Conservation (phyloP, 1,140 invertebrate species). For the Dinoponera quadriceps region DNA sequence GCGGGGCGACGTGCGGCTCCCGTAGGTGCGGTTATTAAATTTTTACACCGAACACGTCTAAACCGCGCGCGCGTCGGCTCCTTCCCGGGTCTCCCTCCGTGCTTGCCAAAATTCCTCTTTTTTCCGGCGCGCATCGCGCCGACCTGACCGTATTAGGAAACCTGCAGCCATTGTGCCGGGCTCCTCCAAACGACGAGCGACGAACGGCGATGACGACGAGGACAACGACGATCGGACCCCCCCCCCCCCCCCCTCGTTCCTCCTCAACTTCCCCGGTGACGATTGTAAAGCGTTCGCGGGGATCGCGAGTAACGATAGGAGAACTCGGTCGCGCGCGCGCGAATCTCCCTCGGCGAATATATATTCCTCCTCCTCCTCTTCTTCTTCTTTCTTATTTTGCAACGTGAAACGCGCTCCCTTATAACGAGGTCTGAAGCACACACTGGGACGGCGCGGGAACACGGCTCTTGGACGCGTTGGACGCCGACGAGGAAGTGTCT, state of each 20-base stretch:
- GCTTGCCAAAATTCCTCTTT: conserved; percentile 77
- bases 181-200: conserved; percentile 57
- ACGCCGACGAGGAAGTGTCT: too few relatives aligned
- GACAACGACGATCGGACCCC: conserved; percentile 44
- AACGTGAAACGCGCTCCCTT: too few relatives aligned
- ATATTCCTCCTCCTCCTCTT: too few relatives aligned
- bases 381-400: too few relatives aligned
- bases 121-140: conserved; percentile 64
- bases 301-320: conserved; percentile 50
- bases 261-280: background rate
- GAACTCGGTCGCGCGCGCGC: conserved; percentile 3
- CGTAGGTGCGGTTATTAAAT: conserved; percentile 53
- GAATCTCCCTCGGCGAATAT: conserved; percentile 1
- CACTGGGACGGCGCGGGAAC: too few relatives aligned
- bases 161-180: conserved; percentile 80
- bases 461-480: too few relatives aligned
- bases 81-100: conserved; percentile 52
- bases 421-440: too few relatives aligned
- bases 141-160: conserved; percentile 81
- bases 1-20: background rate
- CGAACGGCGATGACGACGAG: conserved; percentile 54
- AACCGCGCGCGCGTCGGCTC: conserved; percentile 38
- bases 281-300: conserved; percentile 55
- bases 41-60: conserved; percentile 45
- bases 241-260: background rate